These are phyloP conservation scores for Drosophila mayaguana DNA, from an alignment of 2,888 invertebrate species.

Conservation along the genomic window DNA sequence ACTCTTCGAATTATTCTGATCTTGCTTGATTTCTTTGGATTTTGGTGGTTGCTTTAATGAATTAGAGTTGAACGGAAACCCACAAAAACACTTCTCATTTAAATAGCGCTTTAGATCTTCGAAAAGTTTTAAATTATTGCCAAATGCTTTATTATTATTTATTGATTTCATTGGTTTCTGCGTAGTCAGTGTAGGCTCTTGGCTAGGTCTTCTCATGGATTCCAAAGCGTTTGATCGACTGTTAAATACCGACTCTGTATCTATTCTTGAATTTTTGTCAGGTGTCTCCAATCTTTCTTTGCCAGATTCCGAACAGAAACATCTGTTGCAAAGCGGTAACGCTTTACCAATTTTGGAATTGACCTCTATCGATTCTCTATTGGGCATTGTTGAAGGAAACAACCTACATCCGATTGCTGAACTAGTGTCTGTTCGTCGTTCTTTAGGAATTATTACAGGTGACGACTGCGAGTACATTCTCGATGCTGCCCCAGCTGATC, in stretches of 20 bases:
- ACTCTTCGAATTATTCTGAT: background rate
- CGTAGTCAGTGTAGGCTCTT: too few species aligned
- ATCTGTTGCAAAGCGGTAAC: background rate
- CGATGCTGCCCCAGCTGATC: background rate
- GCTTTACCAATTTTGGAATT: background rate
- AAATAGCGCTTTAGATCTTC: background rate
- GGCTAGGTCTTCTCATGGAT: background rate
- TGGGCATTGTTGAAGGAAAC: background rate
- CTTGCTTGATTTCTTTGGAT: background rate
- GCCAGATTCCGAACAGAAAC: background rate
- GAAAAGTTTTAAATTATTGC: background rate
- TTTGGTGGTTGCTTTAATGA: background rate
- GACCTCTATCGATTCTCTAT: background rate
- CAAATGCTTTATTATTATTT: background rate
- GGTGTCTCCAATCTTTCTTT: background rate
- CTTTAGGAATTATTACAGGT: background rate
- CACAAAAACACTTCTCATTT: constrained; percentile 2
- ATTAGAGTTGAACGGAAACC: background rate
- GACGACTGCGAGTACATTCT: background rate
- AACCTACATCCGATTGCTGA: background rate
- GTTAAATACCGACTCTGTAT: background rate
- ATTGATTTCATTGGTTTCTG: background rate
- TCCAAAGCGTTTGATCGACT: background rate
- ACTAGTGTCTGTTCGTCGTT: background rate
- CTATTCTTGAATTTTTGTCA: background rate